Conservation (phyloP, 2,797 vertebrate genomes). For the Orestias chungarensis region DNA sequence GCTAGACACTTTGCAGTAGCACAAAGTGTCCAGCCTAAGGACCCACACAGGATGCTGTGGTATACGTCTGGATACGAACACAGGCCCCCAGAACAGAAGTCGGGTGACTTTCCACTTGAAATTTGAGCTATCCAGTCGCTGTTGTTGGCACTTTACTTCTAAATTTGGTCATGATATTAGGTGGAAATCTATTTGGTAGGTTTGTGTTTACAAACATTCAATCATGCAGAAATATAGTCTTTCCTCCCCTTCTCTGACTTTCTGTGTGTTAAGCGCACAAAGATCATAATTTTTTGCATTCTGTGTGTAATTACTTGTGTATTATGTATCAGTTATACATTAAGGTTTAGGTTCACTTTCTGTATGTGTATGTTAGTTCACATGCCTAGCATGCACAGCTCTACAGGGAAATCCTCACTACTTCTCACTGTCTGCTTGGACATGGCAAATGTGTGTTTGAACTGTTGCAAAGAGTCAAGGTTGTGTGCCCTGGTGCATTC, state of each 20-base stretch:
- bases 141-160: constrained; percentile 33
- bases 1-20: too few species aligned
- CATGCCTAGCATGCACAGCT: constrained; percentile 37
- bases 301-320: constrained; percentile 29
- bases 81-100: too few species aligned
- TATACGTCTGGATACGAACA: too few species aligned
- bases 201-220: constrained; percentile 34
- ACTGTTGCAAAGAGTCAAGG: constrained; percentile 53
- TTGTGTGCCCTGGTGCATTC: constrained; percentile 57
- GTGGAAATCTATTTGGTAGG: constrained; percentile 48
- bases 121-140: too few species aligned
- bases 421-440: constrained; percentile 57
- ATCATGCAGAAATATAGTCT: constrained; percentile 14
- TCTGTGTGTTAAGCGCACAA: constrained; percentile 16
- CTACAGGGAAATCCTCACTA: constrained; percentile 61
- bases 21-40: too few species aligned
- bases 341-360: constrained; percentile 11
- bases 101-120: too few species aligned
- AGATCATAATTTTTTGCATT: constrained; percentile 1
- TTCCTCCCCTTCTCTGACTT: background rate
- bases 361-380: constrained; percentile 46
- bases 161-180: constrained; percentile 44
- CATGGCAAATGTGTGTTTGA: constrained; percentile 62
- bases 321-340: constrained; percentile 22
- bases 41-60: too few species aligned